phyloP scores from a whole-genome alignment of 1,140 invertebrate genomes.

The Hetaerina americana region DNA sequence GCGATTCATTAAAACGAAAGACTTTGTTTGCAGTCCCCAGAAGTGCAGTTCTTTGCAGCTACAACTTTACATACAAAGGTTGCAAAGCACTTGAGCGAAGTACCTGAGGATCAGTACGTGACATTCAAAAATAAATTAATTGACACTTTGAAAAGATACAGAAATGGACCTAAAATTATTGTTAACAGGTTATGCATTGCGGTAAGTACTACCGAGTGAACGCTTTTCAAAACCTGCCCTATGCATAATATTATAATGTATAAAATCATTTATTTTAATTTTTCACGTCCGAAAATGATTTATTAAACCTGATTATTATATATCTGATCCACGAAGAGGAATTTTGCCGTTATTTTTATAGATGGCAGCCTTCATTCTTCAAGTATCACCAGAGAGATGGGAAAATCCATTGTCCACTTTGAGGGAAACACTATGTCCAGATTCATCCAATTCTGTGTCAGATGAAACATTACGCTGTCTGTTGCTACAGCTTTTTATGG shows the following conservation, averaged over 20 bases:
- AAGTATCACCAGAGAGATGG: conserved; percentile 46
- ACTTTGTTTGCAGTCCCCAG: conserved; percentile 46
- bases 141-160: conserved; percentile 57
- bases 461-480: conserved; percentile 42
- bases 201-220: conserved; percentile 39
- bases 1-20: conserved; percentile 10
- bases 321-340: no score
- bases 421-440: conserved; percentile 45
- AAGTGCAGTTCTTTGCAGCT: conserved; percentile 87
- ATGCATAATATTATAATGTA: no score
- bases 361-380: conserved; percentile 52
- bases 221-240: no score
- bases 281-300: no score
- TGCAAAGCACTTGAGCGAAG: conserved; percentile 68
- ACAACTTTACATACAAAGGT: conserved; percentile 78
- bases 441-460: conserved; percentile 38
- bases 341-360: no score
- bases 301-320: no score
- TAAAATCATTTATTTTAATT: no score
- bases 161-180: conserved; percentile 66
- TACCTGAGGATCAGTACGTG: conserved; percentile 61
- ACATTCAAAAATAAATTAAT: conserved; percentile 60
- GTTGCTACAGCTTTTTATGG: conserved; percentile 54
- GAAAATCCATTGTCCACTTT: conserved; percentile 47
- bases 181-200: conserved; percentile 74